Conservation (phyloP, 2,888 invertebrate species). For the Ochlodes sylvanus region DNA sequence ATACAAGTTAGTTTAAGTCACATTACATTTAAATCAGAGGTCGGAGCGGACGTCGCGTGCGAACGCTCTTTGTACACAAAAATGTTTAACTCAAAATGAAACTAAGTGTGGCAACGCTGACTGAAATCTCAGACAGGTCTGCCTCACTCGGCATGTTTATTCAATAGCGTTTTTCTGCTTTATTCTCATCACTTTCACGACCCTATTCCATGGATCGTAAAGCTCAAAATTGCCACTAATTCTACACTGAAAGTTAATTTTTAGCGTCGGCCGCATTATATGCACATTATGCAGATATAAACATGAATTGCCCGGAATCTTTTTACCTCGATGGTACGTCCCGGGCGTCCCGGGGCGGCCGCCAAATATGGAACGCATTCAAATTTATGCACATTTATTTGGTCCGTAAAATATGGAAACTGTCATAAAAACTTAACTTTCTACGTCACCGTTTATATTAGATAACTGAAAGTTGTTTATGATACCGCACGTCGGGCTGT, state of each 20-base stretch:
- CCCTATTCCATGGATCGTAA: background rate
- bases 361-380: constrained; percentile 27
- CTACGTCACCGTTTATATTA: constrained; percentile 11
- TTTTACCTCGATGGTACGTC: constrained; percentile 15
- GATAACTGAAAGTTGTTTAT: constrained; percentile 12
- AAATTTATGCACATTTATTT: constrained; percentile 40
- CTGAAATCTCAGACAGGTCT: constrained; percentile 32
- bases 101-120: constrained; percentile 15
- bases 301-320: constrained; percentile 37
- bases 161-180: constrained; percentile 18
- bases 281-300: constrained; percentile 41
- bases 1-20: too few species aligned
- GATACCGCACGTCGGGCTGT: background rate
- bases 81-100: constrained; percentile 16
- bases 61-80: constrained; percentile 4
- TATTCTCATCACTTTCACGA: constrained; percentile 10
- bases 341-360: constrained; percentile 22
- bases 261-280: constrained; percentile 27
- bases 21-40: background rate
- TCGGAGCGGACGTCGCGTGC: background rate
- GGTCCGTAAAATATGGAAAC: constrained; percentile 32
- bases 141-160: constrained; percentile 27
- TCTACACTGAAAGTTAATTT: constrained; percentile 14
- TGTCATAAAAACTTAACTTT: constrained; percentile 27
- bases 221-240: constrained; percentile 22